A percentile compares a stretch with the other conserved stretches of the same genome.
Conservation (phyloP, 2,797 vertebrate species). For the Hephaestus fuliginosus region DNA sequence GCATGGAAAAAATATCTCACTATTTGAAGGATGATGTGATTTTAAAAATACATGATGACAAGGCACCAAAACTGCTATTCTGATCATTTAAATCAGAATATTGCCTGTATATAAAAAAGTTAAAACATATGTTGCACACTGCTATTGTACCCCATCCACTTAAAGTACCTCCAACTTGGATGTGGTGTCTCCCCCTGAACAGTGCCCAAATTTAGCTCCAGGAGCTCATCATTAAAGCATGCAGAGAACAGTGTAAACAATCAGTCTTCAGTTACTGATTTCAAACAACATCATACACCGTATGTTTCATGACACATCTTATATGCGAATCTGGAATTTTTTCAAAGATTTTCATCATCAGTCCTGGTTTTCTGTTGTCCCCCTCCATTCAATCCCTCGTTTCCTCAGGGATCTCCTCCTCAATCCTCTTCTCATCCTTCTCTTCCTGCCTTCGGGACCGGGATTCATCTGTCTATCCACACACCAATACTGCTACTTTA, state of each 20-base stretch:
- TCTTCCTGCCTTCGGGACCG: constrained; percentile 14
- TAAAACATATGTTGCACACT: no score
- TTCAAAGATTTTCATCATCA: constrained; percentile 5
- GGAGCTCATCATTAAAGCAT: background rate
- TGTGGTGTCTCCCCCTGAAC: background rate
- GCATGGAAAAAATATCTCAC: background rate
- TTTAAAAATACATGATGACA: background rate
- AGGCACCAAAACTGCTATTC: background rate
- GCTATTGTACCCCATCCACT: background rate
- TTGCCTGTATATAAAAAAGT: no score
- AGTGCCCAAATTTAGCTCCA: background rate
- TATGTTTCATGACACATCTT: background rate
- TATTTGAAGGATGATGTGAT: no score
- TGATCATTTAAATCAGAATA: no score
- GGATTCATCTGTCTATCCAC: constrained; percentile 1
- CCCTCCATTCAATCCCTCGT: constrained; percentile 18
- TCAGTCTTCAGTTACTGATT: no score
- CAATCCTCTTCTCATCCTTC: constrained; percentile 21
- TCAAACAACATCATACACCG: no score
- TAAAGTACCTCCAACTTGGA: background rate
- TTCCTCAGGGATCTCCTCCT: constrained; percentile 34
- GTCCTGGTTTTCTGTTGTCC: constrained; percentile 4
- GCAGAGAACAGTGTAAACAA: background rate
- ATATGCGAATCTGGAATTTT: background rate
- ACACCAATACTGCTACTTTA: background rate